Evolutionary conservation across 2,797 vertebrate genomes (phyloP), one percentile per base, ranked within the genome.

Genomic region (Melanotaenia pygmaea): DNA sequence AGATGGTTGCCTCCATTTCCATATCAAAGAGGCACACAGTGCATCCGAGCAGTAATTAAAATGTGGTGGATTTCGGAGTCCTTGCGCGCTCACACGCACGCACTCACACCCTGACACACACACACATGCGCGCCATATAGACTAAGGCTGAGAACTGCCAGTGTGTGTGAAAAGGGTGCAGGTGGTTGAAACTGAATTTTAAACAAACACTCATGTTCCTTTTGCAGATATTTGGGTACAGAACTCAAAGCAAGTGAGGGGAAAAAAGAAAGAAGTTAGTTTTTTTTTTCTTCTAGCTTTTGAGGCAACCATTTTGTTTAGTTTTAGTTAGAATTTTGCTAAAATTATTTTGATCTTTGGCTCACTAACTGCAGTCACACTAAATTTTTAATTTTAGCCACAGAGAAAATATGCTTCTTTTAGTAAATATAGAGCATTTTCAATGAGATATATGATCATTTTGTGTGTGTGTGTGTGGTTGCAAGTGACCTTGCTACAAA

Each of bases 41-140:
- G 94, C 93, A 94, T 94, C 95, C 94, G 96, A 95, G 95, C 95
- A 96, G 96, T 97, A 98, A 99, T 99, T 99, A 99, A 98, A 97
- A 98, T 96, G 96, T 96, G 95, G 93, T 95, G 96, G 96, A 96
- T 96, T 96, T 95, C 94, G 92, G 94, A 95, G 93, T 92, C 88
- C 67, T 37, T 67, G 60, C 26, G 16, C 83, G 86, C 83, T 22
- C 67, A 35, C 59, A 59, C 64, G 26, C 61, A 38, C 54, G 43
- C 74, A 50, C 70, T 38, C 71, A 50, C 72, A 45, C 70, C 32
- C 32, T 34, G 32, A 59, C 79, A 64, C 65, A 64, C 63, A 74
- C 63, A 73, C 91, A 28, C 71, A 43, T 91, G 89, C 87, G 35
- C 89, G 88, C 66, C 81, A 83, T 79, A 89, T 91, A 94, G 93